phyloP scores from a whole-genome alignment of 2,797 vertebrate species.

The Acanthurus tractus region DNA sequence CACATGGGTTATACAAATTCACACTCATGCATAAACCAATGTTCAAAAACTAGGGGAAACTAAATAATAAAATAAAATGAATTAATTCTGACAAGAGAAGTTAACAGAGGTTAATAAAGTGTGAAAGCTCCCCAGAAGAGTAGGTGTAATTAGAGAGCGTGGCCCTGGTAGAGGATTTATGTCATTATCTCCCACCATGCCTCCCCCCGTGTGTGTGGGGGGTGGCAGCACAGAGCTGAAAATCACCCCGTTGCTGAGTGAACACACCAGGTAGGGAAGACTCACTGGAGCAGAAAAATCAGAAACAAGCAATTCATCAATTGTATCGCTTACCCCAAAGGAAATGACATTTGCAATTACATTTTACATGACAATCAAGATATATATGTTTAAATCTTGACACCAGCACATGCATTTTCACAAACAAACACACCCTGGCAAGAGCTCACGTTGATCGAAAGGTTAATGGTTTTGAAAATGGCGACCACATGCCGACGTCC shows the following conservation, averaged over 20 bases:
- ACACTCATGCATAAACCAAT: neutral
- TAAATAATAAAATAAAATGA: constrained; percentile 19
- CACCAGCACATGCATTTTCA: neutral
- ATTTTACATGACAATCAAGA: constrained; percentile 4
- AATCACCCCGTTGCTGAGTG: constrained; percentile 27
- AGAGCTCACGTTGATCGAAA: constrained; percentile 53
- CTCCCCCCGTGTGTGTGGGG: constrained; percentile 2
- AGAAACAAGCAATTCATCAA: constrained; percentile 1
- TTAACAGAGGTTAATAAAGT: constrained; percentile 60
- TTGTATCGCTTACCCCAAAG: neutral
- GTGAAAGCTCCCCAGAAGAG: constrained; percentile 56
- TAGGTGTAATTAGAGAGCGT: constrained; percentile 61
- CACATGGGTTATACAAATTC: neutral
- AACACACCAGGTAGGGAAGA: constrained; percentile 21
- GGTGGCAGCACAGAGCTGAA: constrained; percentile 14
- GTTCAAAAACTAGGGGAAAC: constrained; percentile 1
- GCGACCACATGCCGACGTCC: constrained; percentile 53
- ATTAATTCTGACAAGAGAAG: constrained; percentile 18
- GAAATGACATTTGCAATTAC: neutral
- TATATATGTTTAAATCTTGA: neutral
- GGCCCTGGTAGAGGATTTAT: constrained; percentile 53
- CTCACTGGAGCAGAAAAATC: neutral
- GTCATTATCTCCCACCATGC: constrained; percentile 61
- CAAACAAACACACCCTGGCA: constrained; percentile 8
- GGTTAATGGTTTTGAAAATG: constrained; percentile 71